These are phyloP conservation scores for Sinelater perroti DNA, from an alignment of 2,888 invertebrate species.

Conservation along the genomic window DNA sequence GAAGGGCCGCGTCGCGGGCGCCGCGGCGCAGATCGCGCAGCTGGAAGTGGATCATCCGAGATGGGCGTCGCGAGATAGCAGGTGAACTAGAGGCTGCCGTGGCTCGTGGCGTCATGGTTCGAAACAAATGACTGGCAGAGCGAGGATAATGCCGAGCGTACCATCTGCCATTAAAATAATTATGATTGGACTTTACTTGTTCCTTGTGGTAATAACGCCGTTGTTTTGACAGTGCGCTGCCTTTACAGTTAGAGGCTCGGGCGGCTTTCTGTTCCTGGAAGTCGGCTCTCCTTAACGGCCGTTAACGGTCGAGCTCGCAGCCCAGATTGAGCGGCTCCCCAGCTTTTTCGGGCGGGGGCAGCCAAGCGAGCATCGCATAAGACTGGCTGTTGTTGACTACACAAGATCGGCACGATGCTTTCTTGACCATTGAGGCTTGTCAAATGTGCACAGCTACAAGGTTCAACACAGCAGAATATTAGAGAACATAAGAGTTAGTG, in stretches of 20 bases:
- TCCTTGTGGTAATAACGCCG: slow-evolving; percentile 53
- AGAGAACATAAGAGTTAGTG: no score
- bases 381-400: no score
- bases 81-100: slow-evolving; percentile 59
- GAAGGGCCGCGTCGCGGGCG: no score
- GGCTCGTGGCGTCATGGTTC: slow-evolving; percentile 64
- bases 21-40: slow-evolving; percentile 41
- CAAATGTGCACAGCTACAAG: no score
- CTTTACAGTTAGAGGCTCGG: slow-evolving; percentile 51
- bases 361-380: no score
- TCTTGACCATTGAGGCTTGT: no score
- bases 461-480: no score
- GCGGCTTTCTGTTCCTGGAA: slow-evolving; percentile 30
- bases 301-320: no score
- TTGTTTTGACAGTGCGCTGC: slow-evolving; percentile 54
- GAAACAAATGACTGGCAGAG: slow-evolving; percentile 64
- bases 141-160: slow-evolving; percentile 63
- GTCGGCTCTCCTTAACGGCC: slow-evolving; percentile 25
- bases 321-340: slow-evolving; percentile 18
- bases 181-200: slow-evolving; percentile 59
- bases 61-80: slow-evolving; percentile 54
- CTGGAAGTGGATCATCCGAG: slow-evolving; percentile 56
- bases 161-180: slow-evolving; percentile 62
- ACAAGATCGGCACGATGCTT: no score
- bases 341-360: slow-evolving; percentile 2